Evolutionary conservation across 2,797 vertebrate species (phyloP), one percentile per base, ranked within the genome.

Genomic region (Thaleichthys pacificus): DNA sequence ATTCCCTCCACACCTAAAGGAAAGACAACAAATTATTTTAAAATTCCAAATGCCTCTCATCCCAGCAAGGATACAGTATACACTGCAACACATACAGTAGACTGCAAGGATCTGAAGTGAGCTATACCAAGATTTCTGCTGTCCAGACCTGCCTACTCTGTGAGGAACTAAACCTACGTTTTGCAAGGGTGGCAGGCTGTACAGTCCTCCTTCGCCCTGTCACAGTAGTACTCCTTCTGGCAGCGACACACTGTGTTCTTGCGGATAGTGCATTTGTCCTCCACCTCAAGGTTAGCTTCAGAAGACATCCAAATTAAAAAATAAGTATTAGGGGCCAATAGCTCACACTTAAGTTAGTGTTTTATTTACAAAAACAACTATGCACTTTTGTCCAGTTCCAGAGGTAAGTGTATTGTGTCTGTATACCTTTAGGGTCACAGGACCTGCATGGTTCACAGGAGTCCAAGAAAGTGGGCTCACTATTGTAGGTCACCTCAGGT

Each of bases 221-320:
- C 4, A 68, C 91, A 92, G 22, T 68, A 93, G 72, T 90, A 56
- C 12, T 19, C 17, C 0, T 65, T 0, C 68, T 68, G 56, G 69
- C 93, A 94, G 14, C 0, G 12, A 74, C 93, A 94, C 68, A 71
- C 85, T 0, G 83, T 2, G 71, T 94, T 4, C 0, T 0, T 17
- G 11, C 0, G 7, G 4, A 0, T 0, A 1, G 78, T 86, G 24
- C 93, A 94, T 0, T 0, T 0, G 1, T 21, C 12, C 0, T 30
- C 47, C 22, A 0, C 57, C 61, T 81, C 73, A 28, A 85, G 80
- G 70, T 87, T 83, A 1, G 63, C 92, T 93, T 2, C 3, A 65
- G 77, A 84, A 3, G 32, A 76, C 0, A 67, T n/a, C 19, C 68
- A 14, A 8, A 35, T 35, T 17, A 65, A 11, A 77, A 22, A 54